phyloP scores from a whole-genome alignment of 2,797 vertebrate genomes.

The Oceanodroma leucorhoa region DNA sequence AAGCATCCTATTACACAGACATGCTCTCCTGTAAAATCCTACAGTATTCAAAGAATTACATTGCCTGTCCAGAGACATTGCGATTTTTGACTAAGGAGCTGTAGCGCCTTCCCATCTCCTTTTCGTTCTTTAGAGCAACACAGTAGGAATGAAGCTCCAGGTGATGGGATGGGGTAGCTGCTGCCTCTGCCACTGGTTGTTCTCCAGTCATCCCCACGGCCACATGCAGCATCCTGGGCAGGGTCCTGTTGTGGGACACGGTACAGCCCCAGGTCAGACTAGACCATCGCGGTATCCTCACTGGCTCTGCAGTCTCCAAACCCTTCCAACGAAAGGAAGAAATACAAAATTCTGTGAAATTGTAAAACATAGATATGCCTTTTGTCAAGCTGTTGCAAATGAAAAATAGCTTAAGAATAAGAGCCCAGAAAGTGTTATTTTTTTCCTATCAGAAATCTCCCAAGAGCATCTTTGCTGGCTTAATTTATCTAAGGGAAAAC shows the following conservation, averaged over 20 bases:
- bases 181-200: fast-evolving
- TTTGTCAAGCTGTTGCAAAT: conserved; percentile 21
- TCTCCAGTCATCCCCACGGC: background rate
- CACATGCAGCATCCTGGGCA: fast-evolving
- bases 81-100: background rate
- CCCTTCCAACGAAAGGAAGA: background rate
- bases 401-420: conserved; percentile 31
- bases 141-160: background rate
- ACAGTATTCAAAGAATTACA: background rate
- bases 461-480: background rate
- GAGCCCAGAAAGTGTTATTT: background rate
- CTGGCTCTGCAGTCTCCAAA: background rate
- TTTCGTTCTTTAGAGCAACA: background rate
- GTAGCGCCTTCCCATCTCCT: background rate
- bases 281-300: background rate
- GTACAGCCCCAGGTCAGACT: background rate
- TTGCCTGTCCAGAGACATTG: background rate
- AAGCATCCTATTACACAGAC: background rate
- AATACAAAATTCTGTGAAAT: background rate
- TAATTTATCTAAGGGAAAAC: conserved; percentile 29
- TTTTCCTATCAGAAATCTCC: background rate
- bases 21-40: background rate
- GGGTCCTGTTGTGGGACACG: fast-evolving
- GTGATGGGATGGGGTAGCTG: background rate
- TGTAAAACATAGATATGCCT: background rate